Percentiles rank a stretch among this genome's conserved stretches.
These are phyloP conservation scores for Ophion costatus DNA, from an alignment of 2,888 invertebrate genomes.

Conservation along the genomic window DNA sequence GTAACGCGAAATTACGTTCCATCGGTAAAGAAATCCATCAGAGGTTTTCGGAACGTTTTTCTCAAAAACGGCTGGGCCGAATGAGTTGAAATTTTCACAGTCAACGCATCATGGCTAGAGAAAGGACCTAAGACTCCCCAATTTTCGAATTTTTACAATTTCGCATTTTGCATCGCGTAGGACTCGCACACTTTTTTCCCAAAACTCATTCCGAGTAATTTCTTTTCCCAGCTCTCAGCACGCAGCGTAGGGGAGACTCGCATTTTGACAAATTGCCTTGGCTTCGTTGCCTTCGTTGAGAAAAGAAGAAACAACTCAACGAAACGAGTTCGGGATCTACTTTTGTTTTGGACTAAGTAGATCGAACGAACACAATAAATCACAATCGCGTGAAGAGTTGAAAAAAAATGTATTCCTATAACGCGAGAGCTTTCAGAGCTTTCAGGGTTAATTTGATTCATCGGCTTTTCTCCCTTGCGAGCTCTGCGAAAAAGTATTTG, in stretches of 20 bases:
- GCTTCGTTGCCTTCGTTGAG: constrained; percentile 2
- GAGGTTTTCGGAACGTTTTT: too few relatives aligned
- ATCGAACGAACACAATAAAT: constrained; percentile 15
- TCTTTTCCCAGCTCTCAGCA: neutral
- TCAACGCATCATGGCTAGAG: too few relatives aligned
- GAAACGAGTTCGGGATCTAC: constrained; percentile 5
- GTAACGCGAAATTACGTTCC: too few relatives aligned
- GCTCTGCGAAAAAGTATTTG: neutral
- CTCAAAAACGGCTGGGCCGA: too few relatives aligned
- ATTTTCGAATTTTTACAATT: too few relatives aligned
- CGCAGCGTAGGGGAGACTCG: neutral
- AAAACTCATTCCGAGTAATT: neutral
- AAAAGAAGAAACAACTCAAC: neutral
- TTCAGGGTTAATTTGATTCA: constrained; percentile 12
- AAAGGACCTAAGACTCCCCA: too few relatives aligned
- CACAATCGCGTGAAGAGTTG: constrained; percentile 12
- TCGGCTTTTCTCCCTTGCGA: constrained; percentile 14
- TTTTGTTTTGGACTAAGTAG: neutral
- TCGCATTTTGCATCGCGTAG: too few relatives aligned
- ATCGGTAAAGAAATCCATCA: too few relatives aligned
- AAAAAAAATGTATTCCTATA: neutral
- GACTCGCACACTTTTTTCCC: neutral
- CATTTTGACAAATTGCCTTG: constrained; percentile 13
- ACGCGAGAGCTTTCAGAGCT: neutral
- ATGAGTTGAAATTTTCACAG: too few relatives aligned